A percentile compares a stretch with the other conserved stretches of the same genome.
phyloP scores from a whole-genome alignment of 2,113 vertebrate species.

The Hypomesus transpacificus region DNA sequence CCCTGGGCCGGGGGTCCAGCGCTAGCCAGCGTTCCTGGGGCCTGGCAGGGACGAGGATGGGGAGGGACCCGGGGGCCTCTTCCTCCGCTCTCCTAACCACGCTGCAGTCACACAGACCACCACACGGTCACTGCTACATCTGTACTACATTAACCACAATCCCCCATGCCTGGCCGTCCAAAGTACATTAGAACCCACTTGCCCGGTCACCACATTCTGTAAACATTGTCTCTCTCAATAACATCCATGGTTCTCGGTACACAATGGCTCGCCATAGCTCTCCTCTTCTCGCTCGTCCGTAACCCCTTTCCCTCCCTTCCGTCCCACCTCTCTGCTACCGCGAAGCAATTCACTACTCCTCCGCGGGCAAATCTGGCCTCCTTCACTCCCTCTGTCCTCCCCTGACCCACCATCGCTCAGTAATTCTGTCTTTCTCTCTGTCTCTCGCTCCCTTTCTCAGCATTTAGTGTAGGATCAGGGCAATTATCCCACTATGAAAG shows the following conservation, averaged over 20 bases:
- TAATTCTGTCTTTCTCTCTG: not conserved
- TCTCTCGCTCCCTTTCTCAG: conserved; percentile 16
- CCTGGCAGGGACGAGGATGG: conserved; percentile 42
- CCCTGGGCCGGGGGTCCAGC: conserved; percentile 18
- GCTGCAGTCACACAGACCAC: conserved; percentile 7
- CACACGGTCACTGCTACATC: conserved; percentile 7
- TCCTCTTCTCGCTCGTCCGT: conserved; percentile 35
- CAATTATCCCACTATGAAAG: conserved; percentile 62
- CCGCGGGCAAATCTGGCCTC: not conserved
- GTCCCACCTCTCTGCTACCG: conserved; percentile 28
- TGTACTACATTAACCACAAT: conserved; percentile 9
- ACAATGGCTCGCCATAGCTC: conserved; percentile 30
- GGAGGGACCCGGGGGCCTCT: conserved; percentile 46
- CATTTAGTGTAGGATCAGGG: conserved; percentile 58
- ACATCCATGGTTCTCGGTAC: conserved; percentile 7
- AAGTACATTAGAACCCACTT: not conserved
- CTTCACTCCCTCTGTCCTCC: conserved; percentile 26
- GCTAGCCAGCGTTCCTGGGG: conserved; percentile 48
- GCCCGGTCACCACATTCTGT: not conserved
- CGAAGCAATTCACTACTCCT: conserved; percentile 11
- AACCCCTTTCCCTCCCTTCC: conserved; percentile 22
- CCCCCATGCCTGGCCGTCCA: not conserved
- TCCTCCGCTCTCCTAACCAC: conserved; percentile 36
- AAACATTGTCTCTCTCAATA: conserved; percentile 37
- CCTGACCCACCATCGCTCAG: conserved; percentile 17